These are phyloP conservation scores for Lanistes nyassanus DNA, from an alignment of 1,140 invertebrate species.

Conservation along the genomic window DNA sequence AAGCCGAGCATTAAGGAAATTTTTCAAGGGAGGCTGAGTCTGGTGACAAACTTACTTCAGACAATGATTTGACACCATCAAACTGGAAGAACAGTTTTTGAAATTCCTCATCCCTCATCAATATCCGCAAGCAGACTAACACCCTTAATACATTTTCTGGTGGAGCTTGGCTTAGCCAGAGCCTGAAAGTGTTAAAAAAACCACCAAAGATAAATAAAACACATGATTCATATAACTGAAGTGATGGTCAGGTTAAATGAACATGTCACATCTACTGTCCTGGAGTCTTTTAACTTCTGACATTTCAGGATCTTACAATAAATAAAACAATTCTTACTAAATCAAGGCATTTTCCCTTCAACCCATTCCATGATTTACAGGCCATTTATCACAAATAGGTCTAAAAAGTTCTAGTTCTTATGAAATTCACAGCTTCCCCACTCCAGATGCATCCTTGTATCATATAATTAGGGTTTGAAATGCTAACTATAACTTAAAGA, in stretches of 20 bases:
- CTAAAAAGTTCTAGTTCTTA: too few species aligned
- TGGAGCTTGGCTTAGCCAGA: conserved; percentile 55
- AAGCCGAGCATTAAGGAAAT: too few species aligned
- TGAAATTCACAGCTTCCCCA: too few species aligned
- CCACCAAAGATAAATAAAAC: neutral
- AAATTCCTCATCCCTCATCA: conserved; percentile 59
- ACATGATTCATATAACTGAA: neutral
- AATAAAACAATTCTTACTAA: neutral
- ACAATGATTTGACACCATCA: conserved; percentile 51
- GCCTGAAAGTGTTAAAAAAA: conserved; percentile 42
- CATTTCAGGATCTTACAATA: too few species aligned
- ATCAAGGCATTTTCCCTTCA: too few species aligned
- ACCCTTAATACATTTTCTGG: conserved; percentile 61
- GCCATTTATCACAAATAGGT: too few species aligned
- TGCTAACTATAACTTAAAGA: too few species aligned
- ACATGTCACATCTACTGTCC: neutral
- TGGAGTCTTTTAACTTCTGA: neutral
- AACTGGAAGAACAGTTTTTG: conserved; percentile 59
- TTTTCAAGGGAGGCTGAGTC: too few species aligned
- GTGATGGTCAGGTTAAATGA: neutral
- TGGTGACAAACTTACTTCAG: conserved; percentile 42
- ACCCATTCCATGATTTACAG: too few species aligned
- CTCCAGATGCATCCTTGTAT: too few species aligned
- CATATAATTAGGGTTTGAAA: too few species aligned
- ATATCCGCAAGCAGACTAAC: conserved; percentile 61